These are phyloP conservation scores for Nannoperca australis DNA, from an alignment of 2,797 vertebrate genomes.

Conservation along the genomic window DNA sequence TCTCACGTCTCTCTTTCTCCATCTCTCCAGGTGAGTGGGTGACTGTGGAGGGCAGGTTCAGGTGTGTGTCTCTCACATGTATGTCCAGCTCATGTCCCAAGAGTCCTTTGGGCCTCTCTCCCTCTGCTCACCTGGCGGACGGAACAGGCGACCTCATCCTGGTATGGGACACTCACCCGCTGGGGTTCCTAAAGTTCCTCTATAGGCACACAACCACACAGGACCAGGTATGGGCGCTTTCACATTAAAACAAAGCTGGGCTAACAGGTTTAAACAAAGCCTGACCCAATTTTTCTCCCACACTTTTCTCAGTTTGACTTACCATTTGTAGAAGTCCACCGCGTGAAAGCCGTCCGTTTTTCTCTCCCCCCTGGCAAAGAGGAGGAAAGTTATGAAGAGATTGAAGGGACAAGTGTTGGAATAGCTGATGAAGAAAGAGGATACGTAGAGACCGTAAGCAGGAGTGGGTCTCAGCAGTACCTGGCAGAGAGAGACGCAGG, in stretches of 20 bases:
- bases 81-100: conserved; percentile 89
- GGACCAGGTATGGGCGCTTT: conserved; percentile 83
- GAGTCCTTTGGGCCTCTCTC: conserved; percentile 88
- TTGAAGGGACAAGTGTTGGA: not conserved
- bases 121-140: conserved; percentile 89
- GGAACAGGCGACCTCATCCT: conserved; percentile 90
- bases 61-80: conserved; percentile 87
- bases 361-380: conserved; percentile 68
- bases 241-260: not conserved
- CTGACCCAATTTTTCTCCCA: not conserved
- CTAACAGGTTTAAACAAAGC: not conserved
- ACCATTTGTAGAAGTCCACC: conserved; percentile 89
- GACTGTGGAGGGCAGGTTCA: conserved; percentile 85
- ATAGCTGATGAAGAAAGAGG: conserved; percentile 41
- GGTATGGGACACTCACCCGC: conserved; percentile 83
- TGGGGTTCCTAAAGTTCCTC: conserved; percentile 87
- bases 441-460: conserved; percentile 44
- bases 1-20: conserved; percentile 3
- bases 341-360: conserved; percentile 86
- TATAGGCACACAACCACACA: conserved; percentile 86
- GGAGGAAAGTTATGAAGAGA: conserved; percentile 45
- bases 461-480: conserved; percentile 73
- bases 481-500: conserved; percentile 53
- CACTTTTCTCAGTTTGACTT: conserved; percentile 85
- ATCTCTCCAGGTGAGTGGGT: conserved; percentile 78